phyloP scores from a whole-genome alignment of 2,888 invertebrate genomes.

The Drosophila barbarae region DNA sequence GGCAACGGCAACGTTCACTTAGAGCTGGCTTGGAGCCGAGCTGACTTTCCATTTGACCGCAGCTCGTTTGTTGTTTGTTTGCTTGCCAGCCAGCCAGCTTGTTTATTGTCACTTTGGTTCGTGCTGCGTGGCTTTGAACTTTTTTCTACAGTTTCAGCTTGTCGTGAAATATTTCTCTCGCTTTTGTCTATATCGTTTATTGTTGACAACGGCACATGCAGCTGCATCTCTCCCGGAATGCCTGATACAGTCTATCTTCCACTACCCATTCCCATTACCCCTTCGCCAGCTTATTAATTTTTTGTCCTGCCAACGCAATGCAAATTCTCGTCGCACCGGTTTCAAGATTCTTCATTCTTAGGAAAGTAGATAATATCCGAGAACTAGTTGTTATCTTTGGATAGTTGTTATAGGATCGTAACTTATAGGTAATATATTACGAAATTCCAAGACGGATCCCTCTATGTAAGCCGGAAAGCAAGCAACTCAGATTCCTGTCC shows the following conservation, averaged over 20 bases:
- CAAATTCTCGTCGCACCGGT: slow-evolving; percentile 63
- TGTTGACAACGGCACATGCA: slow-evolving; percentile 41
- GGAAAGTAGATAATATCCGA: too few relatives aligned
- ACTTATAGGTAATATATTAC: background rate
- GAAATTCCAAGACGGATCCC: background rate
- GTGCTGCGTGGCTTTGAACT: slow-evolving; percentile 57
- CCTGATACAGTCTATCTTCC: background rate
- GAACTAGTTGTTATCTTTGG: background rate
- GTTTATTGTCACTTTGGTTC: slow-evolving; percentile 46
- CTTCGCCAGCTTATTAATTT: slow-evolving; percentile 23
- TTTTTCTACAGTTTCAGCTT: slow-evolving; percentile 31
- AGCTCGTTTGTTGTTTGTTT: slow-evolving; percentile 46
- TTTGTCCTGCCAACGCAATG: slow-evolving; percentile 24
- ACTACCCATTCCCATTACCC: slow-evolving; percentile 15
- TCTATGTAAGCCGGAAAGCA: background rate
- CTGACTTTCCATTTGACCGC: slow-evolving; percentile 70
- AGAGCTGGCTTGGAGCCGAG: slow-evolving; percentile 33
- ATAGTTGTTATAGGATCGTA: background rate
- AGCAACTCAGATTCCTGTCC: background rate
- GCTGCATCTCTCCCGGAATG: slow-evolving; percentile 35
- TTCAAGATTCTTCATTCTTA: slow-evolving; percentile 28
- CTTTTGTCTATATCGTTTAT: slow-evolving; percentile 32
- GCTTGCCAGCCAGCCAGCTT: slow-evolving; percentile 29
- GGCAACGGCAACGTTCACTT: slow-evolving; percentile 43
- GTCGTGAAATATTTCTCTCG: slow-evolving; percentile 43